phyloP scores from a whole-genome alignment of 2,113 vertebrate genomes.

The Rhombomys opimus region DNA sequence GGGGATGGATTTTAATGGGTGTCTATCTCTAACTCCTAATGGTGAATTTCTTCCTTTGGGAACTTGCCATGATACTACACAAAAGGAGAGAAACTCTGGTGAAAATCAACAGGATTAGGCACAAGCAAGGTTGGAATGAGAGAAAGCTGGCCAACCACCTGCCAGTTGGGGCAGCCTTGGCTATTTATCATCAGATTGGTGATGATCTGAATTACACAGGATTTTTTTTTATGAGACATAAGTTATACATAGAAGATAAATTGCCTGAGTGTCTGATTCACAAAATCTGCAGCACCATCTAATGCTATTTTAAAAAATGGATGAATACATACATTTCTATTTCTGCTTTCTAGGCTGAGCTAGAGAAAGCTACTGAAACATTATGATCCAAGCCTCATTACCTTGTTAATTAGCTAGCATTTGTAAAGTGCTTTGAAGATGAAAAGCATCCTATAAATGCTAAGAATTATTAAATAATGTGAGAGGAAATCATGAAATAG shows the following conservation, averaged over 20 bases:
- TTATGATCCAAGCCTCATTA: slow-evolving; percentile 74
- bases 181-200: neutral
- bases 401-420: slow-evolving; percentile 79
- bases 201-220: neutral
- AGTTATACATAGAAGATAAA: slow-evolving; percentile 49
- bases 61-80: slow-evolving; percentile 17
- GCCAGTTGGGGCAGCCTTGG: slow-evolving; percentile 51
- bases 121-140: slow-evolving; percentile 36
- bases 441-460: slow-evolving; percentile 78
- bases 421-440: slow-evolving; percentile 82
- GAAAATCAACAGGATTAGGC: slow-evolving; percentile 52
- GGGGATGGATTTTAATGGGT: neutral
- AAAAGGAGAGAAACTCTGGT: slow-evolving; percentile 19
- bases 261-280: slow-evolving; percentile 18
- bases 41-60: slow-evolving; percentile 27
- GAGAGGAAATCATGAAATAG: slow-evolving; percentile 75
- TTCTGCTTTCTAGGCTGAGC: slow-evolving; percentile 69
- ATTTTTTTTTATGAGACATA: slow-evolving; percentile 19
- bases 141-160: slow-evolving; percentile 64
- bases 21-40: slow-evolving; percentile 17
- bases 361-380: slow-evolving; percentile 48
- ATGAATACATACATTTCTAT: slow-evolving; percentile 45
- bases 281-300: slow-evolving; percentile 55
- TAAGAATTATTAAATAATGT: slow-evolving; percentile 80
- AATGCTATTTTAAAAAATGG: slow-evolving; percentile 59